phyloP scores from a whole-genome alignment of 2,888 invertebrate species.

The Calameuta idolon region DNA sequence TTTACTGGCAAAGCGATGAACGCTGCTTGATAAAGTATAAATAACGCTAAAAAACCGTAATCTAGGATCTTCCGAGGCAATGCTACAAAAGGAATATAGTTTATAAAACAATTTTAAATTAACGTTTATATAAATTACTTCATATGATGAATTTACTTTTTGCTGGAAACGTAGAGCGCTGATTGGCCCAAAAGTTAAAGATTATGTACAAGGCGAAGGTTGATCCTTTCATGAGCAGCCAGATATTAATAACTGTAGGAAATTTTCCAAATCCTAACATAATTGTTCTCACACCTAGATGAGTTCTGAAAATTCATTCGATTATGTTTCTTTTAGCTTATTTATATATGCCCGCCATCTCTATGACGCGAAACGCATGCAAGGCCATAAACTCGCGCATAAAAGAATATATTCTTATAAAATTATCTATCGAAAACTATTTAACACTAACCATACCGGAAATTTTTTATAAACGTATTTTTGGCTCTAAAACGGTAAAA shows the following conservation, averaged over 20 bases:
- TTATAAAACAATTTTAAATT: not conserved
- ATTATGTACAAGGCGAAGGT: conserved; percentile 66
- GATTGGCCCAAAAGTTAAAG: conserved; percentile 69
- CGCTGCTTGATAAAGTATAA: conserved; percentile 60
- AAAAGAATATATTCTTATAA: not conserved
- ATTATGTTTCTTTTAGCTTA: not conserved
- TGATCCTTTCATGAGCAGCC: conserved; percentile 69
- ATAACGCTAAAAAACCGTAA: conserved; percentile 55
- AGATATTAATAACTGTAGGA: conserved; percentile 70
- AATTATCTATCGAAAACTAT: not conserved
- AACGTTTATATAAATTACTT: not conserved
- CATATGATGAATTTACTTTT: conserved; percentile 56
- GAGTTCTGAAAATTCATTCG: conserved; percentile 63
- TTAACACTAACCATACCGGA: too few species aligned
- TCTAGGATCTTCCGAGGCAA: conserved; percentile 62
- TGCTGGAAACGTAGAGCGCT: conserved; percentile 48
- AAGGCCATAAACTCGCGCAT: not conserved
- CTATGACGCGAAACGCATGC: not conserved
- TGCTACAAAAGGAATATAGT: conserved; percentile 53
- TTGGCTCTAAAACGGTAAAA: too few species aligned
- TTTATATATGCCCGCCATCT: not conserved
- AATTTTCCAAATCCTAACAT: conserved; percentile 73
- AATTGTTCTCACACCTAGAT: conserved; percentile 73
- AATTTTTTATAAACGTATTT: too few species aligned
- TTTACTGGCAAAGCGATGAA: conserved; percentile 66